Evolutionary conservation across 2,797 vertebrate species (phyloP).

Genomic region (Geotrypetes seraphini): DNA sequence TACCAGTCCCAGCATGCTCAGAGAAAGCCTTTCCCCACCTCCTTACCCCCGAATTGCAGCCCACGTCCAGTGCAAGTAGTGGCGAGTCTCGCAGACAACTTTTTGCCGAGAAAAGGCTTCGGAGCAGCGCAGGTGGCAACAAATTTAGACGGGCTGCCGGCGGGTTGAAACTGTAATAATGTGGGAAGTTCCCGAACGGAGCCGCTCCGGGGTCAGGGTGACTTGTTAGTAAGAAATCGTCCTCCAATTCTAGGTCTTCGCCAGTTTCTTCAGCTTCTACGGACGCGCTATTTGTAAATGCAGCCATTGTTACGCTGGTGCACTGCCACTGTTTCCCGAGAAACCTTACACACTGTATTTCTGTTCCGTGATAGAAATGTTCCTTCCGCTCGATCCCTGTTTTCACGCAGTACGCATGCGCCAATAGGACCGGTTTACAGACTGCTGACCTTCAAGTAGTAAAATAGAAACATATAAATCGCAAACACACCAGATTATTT

Average conservation of each 20-base stretch:
- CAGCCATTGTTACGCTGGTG: too few relatives aligned
- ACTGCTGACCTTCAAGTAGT: too few relatives aligned
- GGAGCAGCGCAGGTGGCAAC: conserved; percentile 54
- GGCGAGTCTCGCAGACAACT: conserved; percentile 42
- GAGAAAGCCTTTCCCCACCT: not conserved
- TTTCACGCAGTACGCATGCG: too few relatives aligned
- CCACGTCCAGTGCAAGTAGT: conserved; percentile 73
- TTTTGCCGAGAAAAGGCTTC: conserved; percentile 27
- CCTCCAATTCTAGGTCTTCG: not conserved
- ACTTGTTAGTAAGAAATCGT: not conserved
- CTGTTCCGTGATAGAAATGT: too few relatives aligned
- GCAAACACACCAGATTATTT: too few relatives aligned
- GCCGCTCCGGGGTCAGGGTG: conserved; percentile 65
- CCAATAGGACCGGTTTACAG: too few relatives aligned
- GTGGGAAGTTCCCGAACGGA: conserved; percentile 77
- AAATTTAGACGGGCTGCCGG: conserved; percentile 71
- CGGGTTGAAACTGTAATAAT: conserved; percentile 82
- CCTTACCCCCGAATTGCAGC: conserved; percentile 85
- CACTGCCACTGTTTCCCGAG: too few relatives aligned
- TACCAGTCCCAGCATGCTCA: too few relatives aligned
- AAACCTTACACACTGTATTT: too few relatives aligned
- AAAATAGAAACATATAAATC: too few relatives aligned
- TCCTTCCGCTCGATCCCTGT: too few relatives aligned
- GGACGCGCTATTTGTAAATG: too few relatives aligned
- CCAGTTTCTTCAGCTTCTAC: rapidly evolving